Conservation (phyloP, 2,113 vertebrate genomes). For the Acinonyx jubatus region DNA sequence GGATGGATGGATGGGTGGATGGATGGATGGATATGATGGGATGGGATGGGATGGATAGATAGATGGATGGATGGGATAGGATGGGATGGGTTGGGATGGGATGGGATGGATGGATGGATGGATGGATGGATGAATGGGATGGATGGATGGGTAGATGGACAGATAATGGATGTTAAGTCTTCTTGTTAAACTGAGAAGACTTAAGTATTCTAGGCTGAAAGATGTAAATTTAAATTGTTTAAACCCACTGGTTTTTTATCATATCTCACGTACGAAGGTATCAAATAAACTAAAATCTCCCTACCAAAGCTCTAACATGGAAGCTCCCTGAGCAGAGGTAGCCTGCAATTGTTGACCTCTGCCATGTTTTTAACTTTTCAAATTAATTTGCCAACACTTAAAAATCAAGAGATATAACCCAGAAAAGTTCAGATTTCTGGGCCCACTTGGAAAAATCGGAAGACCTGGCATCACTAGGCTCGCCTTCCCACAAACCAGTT, state of each 20-base stretch:
- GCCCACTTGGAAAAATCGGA: background rate
- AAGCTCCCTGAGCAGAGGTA: background rate
- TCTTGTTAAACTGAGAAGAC: background rate
- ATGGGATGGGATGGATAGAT: too few species aligned
- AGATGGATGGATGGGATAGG: too few species aligned
- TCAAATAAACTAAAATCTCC: background rate
- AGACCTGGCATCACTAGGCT: accelerated
- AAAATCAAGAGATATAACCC: background rate
- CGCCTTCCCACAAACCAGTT: background rate
- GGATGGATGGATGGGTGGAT: too few species aligned
- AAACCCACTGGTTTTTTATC: background rate
- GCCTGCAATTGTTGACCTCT: background rate
- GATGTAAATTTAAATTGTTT: background rate
- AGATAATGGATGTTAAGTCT: too few species aligned
- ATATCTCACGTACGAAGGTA: background rate
- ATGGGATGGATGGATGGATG: background rate
- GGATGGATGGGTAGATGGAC: background rate
- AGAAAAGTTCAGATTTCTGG: background rate
- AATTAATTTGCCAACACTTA: background rate
- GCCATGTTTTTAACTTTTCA: background rate
- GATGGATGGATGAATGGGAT: too few species aligned
- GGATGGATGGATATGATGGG: background rate
- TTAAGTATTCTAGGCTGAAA: background rate
- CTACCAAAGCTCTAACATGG: background rate
- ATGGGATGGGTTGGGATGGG: too few species aligned